phyloP scores from a whole-genome alignment of 2,888 invertebrate genomes.

The Scaeva pyrastri region DNA sequence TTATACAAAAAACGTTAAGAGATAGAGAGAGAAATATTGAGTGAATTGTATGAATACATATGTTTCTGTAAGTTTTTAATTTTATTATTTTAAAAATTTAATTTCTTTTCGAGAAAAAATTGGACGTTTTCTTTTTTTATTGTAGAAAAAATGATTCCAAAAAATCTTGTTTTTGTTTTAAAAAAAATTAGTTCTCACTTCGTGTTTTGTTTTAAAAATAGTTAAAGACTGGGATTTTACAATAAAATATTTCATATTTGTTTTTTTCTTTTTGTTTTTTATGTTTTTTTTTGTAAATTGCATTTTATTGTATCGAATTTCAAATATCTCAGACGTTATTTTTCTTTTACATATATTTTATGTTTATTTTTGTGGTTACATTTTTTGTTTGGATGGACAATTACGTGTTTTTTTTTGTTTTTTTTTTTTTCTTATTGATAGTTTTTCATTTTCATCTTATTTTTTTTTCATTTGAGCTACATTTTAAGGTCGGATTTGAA shows the following conservation, averaged over 20 bases:
- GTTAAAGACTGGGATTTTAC: constrained; percentile 67
- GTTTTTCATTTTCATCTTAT: constrained; percentile 18
- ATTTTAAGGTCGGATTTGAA: constrained; percentile 71
- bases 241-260: constrained; percentile 51
- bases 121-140: constrained; percentile 74
- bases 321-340: constrained; percentile 76
- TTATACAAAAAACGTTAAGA: constrained; percentile 28
- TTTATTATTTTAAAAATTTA: constrained; percentile 38
- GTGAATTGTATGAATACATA: constrained; percentile 25
- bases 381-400: constrained; percentile 70
- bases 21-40: constrained; percentile 32
- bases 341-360: constrained; percentile 42
- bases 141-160: constrained; percentile 72
- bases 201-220: constrained; percentile 62
- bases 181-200: constrained; percentile 71
- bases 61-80: constrained; percentile 14
- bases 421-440: constrained; percentile 62
- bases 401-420: constrained; percentile 49
- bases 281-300: constrained; percentile 59
- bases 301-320: constrained; percentile 76
- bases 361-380: constrained; percentile 45
- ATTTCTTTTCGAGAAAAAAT: constrained; percentile 70
- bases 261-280: constrained; percentile 20
- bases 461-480: constrained; percentile 58
- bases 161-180: constrained; percentile 51